A percentile compares a stretch with the other conserved stretches of the same genome.
These are phyloP conservation scores for Nomia melanderi DNA, from an alignment of 1,140 invertebrate genomes.

Conservation along the genomic window DNA sequence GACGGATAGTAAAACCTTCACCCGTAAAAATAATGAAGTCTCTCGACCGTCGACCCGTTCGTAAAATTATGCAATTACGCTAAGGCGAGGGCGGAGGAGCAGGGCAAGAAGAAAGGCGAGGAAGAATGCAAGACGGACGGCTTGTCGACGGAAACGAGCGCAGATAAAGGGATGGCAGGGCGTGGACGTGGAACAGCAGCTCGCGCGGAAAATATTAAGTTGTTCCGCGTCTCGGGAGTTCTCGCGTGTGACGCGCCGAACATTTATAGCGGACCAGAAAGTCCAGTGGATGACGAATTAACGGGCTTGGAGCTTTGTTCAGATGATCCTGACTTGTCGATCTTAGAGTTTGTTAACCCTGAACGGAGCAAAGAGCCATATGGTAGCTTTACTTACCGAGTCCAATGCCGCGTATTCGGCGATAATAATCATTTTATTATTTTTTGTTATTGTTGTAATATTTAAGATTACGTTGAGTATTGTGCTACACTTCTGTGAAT, in stretches of 20 bases:
- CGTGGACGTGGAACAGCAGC: background rate
- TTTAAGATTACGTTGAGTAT: no score
- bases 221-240: background rate
- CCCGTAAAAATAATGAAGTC: slow-evolving; percentile 2
- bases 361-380: no score
- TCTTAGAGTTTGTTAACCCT: no score
- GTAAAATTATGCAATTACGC: slow-evolving; percentile 6
- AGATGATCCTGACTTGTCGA: no score
- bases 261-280: background rate
- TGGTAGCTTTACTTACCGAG: no score
- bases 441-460: no score
- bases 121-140: background rate
- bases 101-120: background rate
- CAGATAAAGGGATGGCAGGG: background rate
- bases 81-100: background rate
- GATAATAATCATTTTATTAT: no score
- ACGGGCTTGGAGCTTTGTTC: no score
- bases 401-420: no score
- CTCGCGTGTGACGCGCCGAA: background rate
- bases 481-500: no score
- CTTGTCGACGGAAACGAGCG: background rate
- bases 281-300: no score
- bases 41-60: background rate
- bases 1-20: slow-evolving; percentile 1
- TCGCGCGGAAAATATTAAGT: background rate